These are phyloP conservation scores for Anoncus sp. DNA, from an alignment of 2,888 invertebrate species.

Conservation along the genomic window DNA sequence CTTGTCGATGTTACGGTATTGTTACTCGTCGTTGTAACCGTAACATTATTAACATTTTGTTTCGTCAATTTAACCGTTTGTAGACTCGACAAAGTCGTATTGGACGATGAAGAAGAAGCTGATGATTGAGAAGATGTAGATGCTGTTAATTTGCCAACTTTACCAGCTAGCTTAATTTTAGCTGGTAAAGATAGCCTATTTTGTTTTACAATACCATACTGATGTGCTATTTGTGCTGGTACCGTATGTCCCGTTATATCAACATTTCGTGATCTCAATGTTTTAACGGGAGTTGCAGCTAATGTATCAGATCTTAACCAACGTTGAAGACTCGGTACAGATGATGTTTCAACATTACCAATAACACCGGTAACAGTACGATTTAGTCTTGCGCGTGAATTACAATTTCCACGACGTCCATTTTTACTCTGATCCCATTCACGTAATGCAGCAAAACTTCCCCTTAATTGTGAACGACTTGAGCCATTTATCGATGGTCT, in stretches of 20 bases:
- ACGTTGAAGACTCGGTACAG: conserved; percentile 74
- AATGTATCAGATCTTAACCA: conserved; percentile 82
- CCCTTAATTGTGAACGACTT: conserved; percentile 75
- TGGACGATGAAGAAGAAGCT: conserved; percentile 47
- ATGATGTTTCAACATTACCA: conserved; percentile 62
- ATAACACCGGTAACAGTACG: conserved; percentile 67
- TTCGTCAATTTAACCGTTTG: conserved; percentile 61
- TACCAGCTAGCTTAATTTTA: conserved; percentile 72
- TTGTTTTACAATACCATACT: conserved; percentile 77
- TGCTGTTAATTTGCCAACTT: conserved; percentile 50
- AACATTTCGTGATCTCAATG: conserved; percentile 81
- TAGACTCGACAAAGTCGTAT: conserved; percentile 20
- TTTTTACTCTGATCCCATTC: conserved; percentile 78
- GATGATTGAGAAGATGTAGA: conserved; percentile 46
- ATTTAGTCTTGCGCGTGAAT: conserved; percentile 65
- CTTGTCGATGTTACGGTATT: conserved; percentile 45
- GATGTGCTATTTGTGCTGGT: conserved; percentile 78
- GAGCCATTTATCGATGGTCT: conserved; percentile 79
- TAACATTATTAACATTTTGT: conserved; percentile 38
- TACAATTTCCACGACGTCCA: conserved; percentile 65
- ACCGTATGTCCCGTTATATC: conserved; percentile 80
- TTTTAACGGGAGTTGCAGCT: conserved; percentile 82
- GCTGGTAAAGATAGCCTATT: conserved; percentile 75
- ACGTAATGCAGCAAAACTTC: conserved; percentile 75
- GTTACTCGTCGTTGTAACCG: conserved; percentile 10